Base-by-base conservation (phyloP, 2,888 invertebrate species). In the Schizotus pectinicornis region DNA sequence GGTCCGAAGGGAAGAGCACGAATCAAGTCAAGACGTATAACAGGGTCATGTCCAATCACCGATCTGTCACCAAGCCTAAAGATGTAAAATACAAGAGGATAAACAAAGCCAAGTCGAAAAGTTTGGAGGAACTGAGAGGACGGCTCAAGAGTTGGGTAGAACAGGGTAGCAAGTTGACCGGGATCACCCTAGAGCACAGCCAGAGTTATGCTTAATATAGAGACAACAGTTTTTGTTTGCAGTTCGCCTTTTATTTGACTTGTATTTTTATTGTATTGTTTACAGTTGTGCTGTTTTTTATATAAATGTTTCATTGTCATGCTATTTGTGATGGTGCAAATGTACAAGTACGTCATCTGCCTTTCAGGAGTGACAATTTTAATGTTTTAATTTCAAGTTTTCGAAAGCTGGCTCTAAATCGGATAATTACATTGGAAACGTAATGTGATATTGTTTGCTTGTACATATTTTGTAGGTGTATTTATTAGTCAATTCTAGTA, bases 31-130 rank as follows among this genome's bases (percentile, higher is more conserved):
- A 69, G 58, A 70, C 69, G 0, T 91, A 90, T 80, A 92, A 92
- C 79, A 82, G 94, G 65, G 93, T 94, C 55, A 94, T 94, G 93
- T 92, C 91, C 41, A 94, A 93, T 80, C 94, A 94, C 78, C 84
- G 93, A 63, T 92, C 92, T 48, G 94, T 94, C 47, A 93, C 92
- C 3, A 94, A 94, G 77, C 93, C 93, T 63, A 93, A 93, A 81
- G 94, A 94, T 76, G 93, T 94, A 32, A 94, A 94, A 80, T 94
- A 93, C 81, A 93, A 93, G 77, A 85, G 93, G 73, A 94, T 93
- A 77, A 94, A 93, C 77, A 93, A 94, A 77, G 93, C 93, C 3
- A 94, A 94, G 76, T 93, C 93, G 60, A 92, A 93, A 80, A 93
- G 93, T 71, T 81, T 94, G 64, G 94, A 94, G 71, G 94, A 94